Evolutionary conservation across 64 coral and sea anemone genomes (phyloP).

Genomic region (Stylophora pistillata): DNA sequence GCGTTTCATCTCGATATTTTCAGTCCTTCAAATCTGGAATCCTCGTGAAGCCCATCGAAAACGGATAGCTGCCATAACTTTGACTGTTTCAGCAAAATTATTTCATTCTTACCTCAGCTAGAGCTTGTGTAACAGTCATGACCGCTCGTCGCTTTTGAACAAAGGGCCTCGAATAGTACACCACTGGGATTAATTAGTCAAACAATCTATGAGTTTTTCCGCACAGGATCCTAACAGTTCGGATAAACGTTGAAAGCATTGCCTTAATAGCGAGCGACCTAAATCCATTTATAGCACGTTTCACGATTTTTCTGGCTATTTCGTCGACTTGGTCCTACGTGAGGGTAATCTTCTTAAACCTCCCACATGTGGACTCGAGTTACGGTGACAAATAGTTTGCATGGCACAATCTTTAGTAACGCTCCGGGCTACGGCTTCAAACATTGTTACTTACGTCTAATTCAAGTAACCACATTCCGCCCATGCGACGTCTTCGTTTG

Average conservation of each 20-base stretch:
- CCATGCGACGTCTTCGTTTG: slow-evolving; percentile 29
- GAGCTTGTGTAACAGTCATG: not conserved
- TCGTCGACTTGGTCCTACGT: not conserved
- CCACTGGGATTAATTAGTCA: not conserved
- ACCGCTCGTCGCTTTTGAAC: not conserved
- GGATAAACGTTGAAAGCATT: not conserved
- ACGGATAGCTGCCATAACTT: not conserved
- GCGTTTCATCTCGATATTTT: not conserved
- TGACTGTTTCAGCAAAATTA: not conserved
- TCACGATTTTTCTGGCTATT: not conserved
- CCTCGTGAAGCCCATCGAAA: not conserved
- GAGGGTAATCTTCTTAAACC: not conserved
- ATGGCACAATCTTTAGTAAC: not conserved
- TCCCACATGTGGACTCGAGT: not conserved
- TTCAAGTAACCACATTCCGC: slow-evolving; percentile 21
- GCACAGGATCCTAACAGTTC: not conserved
- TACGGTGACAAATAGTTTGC: no score
- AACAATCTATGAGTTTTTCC: not conserved
- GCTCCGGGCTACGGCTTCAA: not conserved
- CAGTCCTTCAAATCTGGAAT: not conserved
- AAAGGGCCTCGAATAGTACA: not conserved
- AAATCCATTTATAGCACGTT: not conserved
- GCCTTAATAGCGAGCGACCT: not conserved
- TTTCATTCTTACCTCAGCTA: not conserved
- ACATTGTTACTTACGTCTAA: slow-evolving; percentile 26